Conservation (phyloP, 1,140 invertebrate species). For the Dendrolimus punctatus region DNA sequence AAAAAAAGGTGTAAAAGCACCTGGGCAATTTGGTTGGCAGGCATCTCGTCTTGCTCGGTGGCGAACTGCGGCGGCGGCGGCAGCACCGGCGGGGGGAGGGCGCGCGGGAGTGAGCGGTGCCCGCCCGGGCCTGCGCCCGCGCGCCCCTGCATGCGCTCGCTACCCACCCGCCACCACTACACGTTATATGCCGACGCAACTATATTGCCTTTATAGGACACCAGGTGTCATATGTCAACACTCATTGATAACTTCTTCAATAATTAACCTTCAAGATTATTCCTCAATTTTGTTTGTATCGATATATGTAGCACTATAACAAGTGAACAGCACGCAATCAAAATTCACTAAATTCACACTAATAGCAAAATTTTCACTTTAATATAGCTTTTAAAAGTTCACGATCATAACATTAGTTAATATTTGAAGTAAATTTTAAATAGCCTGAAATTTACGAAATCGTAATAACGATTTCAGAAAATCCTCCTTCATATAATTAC, state of each 20-base stretch:
- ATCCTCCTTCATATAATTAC: too few relatives aligned
- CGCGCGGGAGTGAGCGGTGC: conserved; percentile 60
- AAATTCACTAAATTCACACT: too few relatives aligned
- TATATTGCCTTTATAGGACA: conserved; percentile 1
- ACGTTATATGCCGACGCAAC: conserved; percentile 17
- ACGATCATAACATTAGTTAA: too few relatives aligned
- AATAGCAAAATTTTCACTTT: too few relatives aligned
- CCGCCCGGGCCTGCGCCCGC: conserved; percentile 60
- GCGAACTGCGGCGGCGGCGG: conserved; percentile 67
- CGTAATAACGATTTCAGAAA: too few relatives aligned
- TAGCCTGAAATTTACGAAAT: too few relatives aligned
- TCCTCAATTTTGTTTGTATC: too few relatives aligned
- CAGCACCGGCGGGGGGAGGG: conserved; percentile 56
- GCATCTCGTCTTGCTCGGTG: conserved; percentile 57
- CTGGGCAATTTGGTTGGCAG: conserved; percentile 62
- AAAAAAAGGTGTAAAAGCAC: conserved; percentile 15
- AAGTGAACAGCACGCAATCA: too few relatives aligned
- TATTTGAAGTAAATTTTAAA: too few relatives aligned
- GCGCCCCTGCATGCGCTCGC: conserved; percentile 63
- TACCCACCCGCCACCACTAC: conserved; percentile 34
- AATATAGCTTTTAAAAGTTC: too few relatives aligned
- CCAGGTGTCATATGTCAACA: background rate
- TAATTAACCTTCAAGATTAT: too few relatives aligned
- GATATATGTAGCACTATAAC: too few relatives aligned
- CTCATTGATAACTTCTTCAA: conserved; percentile 1